Conservation (phyloP, 2,888 invertebrate genomes). For the Shargacucullia verbasci region DNA sequence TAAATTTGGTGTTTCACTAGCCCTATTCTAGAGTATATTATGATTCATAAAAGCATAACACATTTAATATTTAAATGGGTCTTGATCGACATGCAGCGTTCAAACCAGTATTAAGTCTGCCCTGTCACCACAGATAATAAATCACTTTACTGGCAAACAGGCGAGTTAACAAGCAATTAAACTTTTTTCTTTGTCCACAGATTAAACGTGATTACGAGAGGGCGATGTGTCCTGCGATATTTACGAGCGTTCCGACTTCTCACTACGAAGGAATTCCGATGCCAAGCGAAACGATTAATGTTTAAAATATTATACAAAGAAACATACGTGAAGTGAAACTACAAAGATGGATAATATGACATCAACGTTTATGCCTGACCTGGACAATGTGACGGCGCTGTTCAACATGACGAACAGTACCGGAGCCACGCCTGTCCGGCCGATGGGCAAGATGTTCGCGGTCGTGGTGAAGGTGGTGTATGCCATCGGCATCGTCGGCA, state of each 20-base stretch:
- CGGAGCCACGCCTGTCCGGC: slow-evolving; percentile 3
- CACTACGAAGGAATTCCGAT: slow-evolving; percentile 17
- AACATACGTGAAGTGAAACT: neutral
- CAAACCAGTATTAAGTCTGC: slow-evolving; percentile 1
- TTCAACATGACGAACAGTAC: slow-evolving; percentile 19
- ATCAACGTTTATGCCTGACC: slow-evolving; percentile 2
- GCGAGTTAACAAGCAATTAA: neutral
- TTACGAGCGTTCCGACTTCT: slow-evolving; percentile 13
- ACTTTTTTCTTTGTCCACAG: slow-evolving; percentile 19
- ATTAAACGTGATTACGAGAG: slow-evolving; percentile 9
- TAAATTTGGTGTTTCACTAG: too few species aligned
- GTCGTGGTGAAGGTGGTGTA: slow-evolving; percentile 88
- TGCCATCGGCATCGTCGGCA: slow-evolving; percentile 92
- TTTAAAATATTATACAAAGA: neutral
- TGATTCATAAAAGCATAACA: slow-evolving; percentile 3
- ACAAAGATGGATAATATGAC: slow-evolving; percentile 3
- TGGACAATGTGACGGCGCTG: slow-evolving; percentile 17
- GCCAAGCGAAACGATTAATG: slow-evolving; percentile 29
- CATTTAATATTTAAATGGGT: slow-evolving; percentile 16
- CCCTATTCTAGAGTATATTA: neutral
- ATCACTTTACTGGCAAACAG: slow-evolving; percentile 2
- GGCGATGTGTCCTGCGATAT: slow-evolving; percentile 25
- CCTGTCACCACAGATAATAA: slow-evolving; percentile 4
- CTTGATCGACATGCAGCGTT: neutral
- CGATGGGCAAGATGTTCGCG: slow-evolving; percentile 53